Conservation (phyloP, 2,797 vertebrate species). For the Siniperca scherzeri region DNA sequence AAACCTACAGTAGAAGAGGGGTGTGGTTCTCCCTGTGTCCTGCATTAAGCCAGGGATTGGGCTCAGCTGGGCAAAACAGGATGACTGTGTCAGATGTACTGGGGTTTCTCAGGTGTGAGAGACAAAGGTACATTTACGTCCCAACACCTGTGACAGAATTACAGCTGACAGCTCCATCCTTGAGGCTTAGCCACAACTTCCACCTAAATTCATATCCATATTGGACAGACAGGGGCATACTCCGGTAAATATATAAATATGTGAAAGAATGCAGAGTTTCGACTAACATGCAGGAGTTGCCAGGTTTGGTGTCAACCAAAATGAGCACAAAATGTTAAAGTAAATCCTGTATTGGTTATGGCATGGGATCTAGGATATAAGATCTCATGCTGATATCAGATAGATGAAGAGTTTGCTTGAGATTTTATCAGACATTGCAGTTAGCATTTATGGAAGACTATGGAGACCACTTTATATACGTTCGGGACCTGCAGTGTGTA, state of each 20-base stretch:
- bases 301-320: slow-evolving; percentile 27
- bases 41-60: slow-evolving; percentile 34
- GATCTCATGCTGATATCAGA: slow-evolving; percentile 25
- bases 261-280: slow-evolving; percentile 28
- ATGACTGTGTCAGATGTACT: slow-evolving; percentile 62
- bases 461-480: background rate
- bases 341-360: slow-evolving; percentile 15
- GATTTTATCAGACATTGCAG: background rate
- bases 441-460: background rate
- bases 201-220: slow-evolving; percentile 62
- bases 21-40: slow-evolving; percentile 38
- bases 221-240: slow-evolving; percentile 13
- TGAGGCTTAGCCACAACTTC: slow-evolving; percentile 51
- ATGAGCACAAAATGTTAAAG: background rate
- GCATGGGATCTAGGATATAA: background rate
- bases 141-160: slow-evolving; percentile 68
- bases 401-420: background rate
- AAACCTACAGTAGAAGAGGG: slow-evolving; percentile 41
- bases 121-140: slow-evolving; percentile 80
- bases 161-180: slow-evolving; percentile 78
- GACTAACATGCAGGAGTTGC: slow-evolving; percentile 33
- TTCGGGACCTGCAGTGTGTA: background rate
- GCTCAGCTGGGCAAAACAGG: slow-evolving; percentile 58
- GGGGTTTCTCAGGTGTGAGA: slow-evolving; percentile 64
- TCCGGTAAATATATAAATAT: background rate